These are phyloP conservation scores for Drosophila saltans DNA, from an alignment of 1,140 invertebrate genomes.

Conservation along the genomic window DNA sequence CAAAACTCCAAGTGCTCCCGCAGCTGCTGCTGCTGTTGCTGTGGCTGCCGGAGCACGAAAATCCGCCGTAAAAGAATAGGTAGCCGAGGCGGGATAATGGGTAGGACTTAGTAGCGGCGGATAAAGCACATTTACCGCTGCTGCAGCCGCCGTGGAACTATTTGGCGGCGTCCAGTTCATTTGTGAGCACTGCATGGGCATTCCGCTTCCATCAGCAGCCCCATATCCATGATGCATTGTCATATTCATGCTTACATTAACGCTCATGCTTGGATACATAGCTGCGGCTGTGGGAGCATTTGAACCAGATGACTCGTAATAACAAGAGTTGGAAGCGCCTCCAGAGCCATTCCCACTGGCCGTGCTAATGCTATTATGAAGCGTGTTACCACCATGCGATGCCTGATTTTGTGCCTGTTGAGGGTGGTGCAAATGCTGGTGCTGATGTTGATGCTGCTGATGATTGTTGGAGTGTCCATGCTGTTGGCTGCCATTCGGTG, in stretches of 20 bases:
- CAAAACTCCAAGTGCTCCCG: conserved; percentile 30
- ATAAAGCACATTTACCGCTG: conserved; percentile 86
- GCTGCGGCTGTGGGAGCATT: conserved; percentile 65
- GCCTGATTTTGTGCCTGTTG: conserved; percentile 65
- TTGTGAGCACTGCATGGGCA: conserved; percentile 86
- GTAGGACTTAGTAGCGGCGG: conserved; percentile 86
- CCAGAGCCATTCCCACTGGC: conserved; percentile 31
- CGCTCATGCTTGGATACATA: conserved; percentile 94
- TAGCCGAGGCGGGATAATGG: conserved; percentile 86
- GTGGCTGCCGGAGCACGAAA: conserved; percentile 86
- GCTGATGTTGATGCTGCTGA: conserved; percentile 38
- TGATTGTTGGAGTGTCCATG: conserved; percentile 53
- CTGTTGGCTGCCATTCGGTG: conserved; percentile 69
- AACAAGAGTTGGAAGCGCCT: conserved; percentile 47
- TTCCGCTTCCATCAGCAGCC: conserved; percentile 84
- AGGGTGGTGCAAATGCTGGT: conserved; percentile 48
- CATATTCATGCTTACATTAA: conserved; percentile 99
- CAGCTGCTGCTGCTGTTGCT: conserved; percentile 23
- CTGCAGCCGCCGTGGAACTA: conserved; percentile 82
- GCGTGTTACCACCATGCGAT: conserved; percentile 67
- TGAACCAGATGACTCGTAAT: conserved; percentile 57
- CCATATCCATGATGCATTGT: conserved; percentile 95
- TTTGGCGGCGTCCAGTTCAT: conserved; percentile 88
- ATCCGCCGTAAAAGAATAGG: conserved; percentile 91
- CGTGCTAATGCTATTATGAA: conserved; percentile 54